A percentile compares a stretch with the other conserved stretches of the same genome.
Conservation (phyloP, 2,113 vertebrate species). For the Calcarius ornatus region DNA sequence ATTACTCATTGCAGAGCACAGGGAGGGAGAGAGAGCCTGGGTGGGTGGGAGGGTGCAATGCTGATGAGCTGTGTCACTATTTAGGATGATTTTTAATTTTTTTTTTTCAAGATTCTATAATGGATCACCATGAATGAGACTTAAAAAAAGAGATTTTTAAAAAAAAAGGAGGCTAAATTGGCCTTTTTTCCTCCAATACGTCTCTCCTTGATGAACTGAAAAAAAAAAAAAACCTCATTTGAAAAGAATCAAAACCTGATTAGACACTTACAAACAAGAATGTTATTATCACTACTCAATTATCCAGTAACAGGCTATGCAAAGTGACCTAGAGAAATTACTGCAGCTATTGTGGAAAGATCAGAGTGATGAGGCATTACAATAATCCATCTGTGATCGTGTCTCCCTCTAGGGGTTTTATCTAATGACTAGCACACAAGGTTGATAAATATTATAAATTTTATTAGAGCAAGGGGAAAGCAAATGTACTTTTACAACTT, state of each 20-base stretch:
- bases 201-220: neutral
- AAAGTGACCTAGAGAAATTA: slow-evolving; percentile 43
- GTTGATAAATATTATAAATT: slow-evolving; percentile 12
- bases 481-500: neutral
- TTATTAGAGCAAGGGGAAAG: neutral
- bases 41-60: neutral
- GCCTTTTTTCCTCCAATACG: neutral
- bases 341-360: neutral
- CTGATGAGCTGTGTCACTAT: neutral
- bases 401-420: slow-evolving; percentile 64
- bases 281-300: neutral
- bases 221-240: neutral
- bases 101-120: neutral
- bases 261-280: slow-evolving; percentile 16
- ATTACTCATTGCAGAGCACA: neutral
- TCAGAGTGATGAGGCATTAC: slow-evolving; percentile 6
- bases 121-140: neutral
- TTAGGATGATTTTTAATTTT: neutral
- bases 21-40: neutral
- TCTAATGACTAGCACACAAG: slow-evolving; percentile 9
- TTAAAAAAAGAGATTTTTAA: too few species aligned
- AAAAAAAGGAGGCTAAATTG: neutral
- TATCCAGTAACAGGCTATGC: slow-evolving; percentile 27
- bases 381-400: slow-evolving; percentile 35
- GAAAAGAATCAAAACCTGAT: neutral